These are phyloP conservation scores for Dromiciops gliroides DNA, from an alignment of 2,113 vertebrate species.

Conservation along the genomic window DNA sequence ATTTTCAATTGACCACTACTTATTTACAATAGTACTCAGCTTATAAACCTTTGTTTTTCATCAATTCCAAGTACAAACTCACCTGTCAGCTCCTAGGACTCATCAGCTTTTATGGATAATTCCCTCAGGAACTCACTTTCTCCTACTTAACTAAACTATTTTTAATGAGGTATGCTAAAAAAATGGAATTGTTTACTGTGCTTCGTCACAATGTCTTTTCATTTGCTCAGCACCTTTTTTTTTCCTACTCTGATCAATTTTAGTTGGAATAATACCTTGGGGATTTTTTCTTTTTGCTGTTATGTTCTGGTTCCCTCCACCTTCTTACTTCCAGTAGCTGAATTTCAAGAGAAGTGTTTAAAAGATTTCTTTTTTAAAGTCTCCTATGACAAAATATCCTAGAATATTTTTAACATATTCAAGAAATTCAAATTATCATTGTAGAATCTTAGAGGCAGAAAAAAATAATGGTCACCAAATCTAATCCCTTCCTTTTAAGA, in stretches of 20 bases:
- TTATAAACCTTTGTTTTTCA: constrained; percentile 10
- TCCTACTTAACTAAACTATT: background rate
- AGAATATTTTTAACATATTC: background rate
- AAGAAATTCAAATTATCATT: background rate
- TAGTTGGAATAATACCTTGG: constrained; percentile 35
- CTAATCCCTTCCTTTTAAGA: background rate
- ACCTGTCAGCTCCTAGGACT: background rate
- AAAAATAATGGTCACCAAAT: background rate
- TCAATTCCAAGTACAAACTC: background rate
- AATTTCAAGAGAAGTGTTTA: constrained; percentile 23
- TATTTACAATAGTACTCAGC: background rate
- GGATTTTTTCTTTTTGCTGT: constrained; percentile 14
- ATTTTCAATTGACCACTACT: constrained; percentile 5
- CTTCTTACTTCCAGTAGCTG: background rate
- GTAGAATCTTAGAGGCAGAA: background rate
- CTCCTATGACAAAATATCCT: background rate
- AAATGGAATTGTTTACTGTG: background rate
- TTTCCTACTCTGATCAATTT: constrained; percentile 8
- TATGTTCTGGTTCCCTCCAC: constrained; percentile 11
- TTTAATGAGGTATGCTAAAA: background rate
- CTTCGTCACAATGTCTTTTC: constrained; percentile 27
- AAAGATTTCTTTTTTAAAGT: background rate
- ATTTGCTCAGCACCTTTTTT: constrained; percentile 18
- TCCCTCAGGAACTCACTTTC: constrained; percentile 15
- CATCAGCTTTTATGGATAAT: background rate